Evolutionary conservation across 1,140 invertebrate genomes (phyloP).

Genomic region (Seison nebaliae): DNA sequence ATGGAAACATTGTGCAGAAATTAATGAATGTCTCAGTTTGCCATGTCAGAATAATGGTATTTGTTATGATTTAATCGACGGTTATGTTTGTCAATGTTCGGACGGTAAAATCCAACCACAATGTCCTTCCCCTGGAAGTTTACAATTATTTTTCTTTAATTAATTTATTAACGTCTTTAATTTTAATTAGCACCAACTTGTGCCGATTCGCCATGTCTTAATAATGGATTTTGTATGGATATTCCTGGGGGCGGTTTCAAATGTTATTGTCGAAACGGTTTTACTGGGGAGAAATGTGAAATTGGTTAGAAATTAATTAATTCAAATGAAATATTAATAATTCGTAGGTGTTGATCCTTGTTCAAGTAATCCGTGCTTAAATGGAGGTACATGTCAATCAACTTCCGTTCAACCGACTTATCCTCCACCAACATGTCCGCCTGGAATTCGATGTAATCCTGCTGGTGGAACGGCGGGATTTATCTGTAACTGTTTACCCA

Average conservation of each 20-base stretch:
- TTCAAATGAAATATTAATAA: no score
- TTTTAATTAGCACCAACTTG: no score
- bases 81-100: conserved; percentile 33
- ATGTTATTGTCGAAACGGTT: conserved; percentile 14
- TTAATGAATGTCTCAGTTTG: conserved; percentile 10
- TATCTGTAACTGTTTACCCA: conserved; percentile 20
- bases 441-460: no score
- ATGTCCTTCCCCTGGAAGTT: conserved; percentile 21
- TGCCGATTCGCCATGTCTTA: conserved; percentile 11
- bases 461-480: no score
- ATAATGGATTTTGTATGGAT: conserved; percentile 11
- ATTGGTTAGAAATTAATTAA: conserved; percentile 4
- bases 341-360: conserved; percentile 15
- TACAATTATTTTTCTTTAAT: no score
- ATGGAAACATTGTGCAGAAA: no score
- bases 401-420: no score
- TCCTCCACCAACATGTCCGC: no score
- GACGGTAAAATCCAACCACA: conserved; percentile 32
- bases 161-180: no score
- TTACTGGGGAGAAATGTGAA: conserved; percentile 12
- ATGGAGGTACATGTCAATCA: conserved; percentile 19
- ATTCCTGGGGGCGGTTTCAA: conserved; percentile 5
- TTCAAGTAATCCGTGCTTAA: conserved; percentile 18
- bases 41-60: conserved; percentile 12
- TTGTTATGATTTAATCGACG: conserved; percentile 10